These are phyloP conservation scores for Petrophora chlorosata DNA, from an alignment of 2,888 invertebrate species.

Conservation along the genomic window DNA sequence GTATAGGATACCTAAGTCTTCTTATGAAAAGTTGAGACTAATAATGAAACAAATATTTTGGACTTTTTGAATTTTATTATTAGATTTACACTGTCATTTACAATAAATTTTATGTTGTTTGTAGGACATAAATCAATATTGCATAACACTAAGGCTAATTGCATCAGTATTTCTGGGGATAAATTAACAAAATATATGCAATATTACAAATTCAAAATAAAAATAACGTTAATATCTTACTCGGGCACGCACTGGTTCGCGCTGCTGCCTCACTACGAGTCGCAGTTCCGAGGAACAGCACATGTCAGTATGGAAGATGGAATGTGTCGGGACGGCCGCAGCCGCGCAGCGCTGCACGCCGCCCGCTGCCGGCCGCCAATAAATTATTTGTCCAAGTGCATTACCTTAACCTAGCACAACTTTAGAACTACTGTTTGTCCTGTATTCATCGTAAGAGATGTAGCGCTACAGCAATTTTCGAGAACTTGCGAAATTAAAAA, in stretches of 20 bases:
- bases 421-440: conserved; percentile 74
- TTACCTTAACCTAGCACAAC: conserved; percentile 77
- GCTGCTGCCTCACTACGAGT: conserved; percentile 4
- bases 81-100: conserved; percentile 85
- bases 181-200: conserved; percentile 83
- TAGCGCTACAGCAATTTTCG: conserved; percentile 76
- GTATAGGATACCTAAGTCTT: no score
- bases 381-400: conserved; percentile 70
- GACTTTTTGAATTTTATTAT: conserved; percentile 84
- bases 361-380: conserved; percentile 54
- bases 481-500: conserved; percentile 81
- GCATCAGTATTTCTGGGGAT: conserved; percentile 83
- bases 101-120: conserved; percentile 84
- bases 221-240: conserved; percentile 83
- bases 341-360: conserved; percentile 38
- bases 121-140: conserved; percentile 84
- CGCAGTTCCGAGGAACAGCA: conserved; percentile 10
- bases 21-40: no score
- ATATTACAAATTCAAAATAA: conserved; percentile 82
- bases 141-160: conserved; percentile 84
- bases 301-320: conserved; percentile 48
- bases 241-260: conserved; percentile 73
- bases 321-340: conserved; percentile 78
- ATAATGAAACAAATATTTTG: conserved; percentile 67
- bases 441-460: conserved; percentile 67